Percentiles rank a stretch among this genome's conserved stretches.
phyloP scores from a whole-genome alignment of 2,113 vertebrate genomes.

The Ptilorrhoa leucosticta region DNA sequence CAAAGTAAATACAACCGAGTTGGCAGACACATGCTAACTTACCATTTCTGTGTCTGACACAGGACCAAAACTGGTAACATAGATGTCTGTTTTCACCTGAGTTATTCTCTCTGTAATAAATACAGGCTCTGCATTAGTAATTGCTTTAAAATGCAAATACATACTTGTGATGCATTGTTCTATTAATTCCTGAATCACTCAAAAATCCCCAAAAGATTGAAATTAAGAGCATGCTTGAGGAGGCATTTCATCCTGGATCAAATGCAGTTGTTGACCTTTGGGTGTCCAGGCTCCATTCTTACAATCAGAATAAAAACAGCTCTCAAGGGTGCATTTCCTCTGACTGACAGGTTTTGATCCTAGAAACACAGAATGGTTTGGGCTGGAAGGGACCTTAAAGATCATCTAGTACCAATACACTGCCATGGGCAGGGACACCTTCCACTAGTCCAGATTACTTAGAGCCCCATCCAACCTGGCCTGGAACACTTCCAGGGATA shows the following conservation, averaged over 20 bases:
- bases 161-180: background rate
- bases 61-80: constrained; percentile 96
- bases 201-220: background rate
- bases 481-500: background rate
- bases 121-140: background rate
- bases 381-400: background rate
- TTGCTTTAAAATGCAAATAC: background rate
- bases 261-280: background rate
- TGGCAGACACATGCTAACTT: constrained; percentile 8
- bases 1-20: background rate
- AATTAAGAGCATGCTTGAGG: background rate
- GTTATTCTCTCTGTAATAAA: constrained; percentile 90
- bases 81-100: constrained; percentile 96
- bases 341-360: background rate
- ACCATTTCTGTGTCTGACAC: constrained; percentile 98
- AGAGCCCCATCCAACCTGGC: background rate
- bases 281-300: background rate
- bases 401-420: background rate
- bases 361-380: background rate
- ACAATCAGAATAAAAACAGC: background rate
- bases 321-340: background rate
- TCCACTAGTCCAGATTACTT: background rate
- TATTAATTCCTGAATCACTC: background rate
- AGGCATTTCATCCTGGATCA: background rate
- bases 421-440: background rate